Evolutionary conservation across 92 coral and sea anemone genomes (phyloP).

Genomic region (Bergia puertoricense): DNA sequence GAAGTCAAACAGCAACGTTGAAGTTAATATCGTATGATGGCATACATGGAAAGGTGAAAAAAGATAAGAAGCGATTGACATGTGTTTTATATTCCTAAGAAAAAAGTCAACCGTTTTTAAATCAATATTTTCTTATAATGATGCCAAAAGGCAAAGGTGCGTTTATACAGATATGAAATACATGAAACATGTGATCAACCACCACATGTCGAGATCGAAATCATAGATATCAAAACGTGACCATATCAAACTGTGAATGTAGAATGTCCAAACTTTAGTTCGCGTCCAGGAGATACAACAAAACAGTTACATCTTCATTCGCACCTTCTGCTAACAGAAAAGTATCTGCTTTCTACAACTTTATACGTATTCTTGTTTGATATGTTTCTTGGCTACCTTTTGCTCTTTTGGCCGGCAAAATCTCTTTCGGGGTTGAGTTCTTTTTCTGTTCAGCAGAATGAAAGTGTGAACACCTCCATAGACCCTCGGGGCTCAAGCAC

Average conservation of each 20-base stretch:
- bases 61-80: not conserved
- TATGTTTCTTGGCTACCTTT: not conserved
- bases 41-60: not conserved
- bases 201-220: conserved; percentile 16
- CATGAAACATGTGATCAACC: conserved; percentile 14
- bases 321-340: no score
- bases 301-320: no score
- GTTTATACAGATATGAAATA: not conserved
- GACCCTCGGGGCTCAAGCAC: conserved; percentile 8
- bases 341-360: not conserved
- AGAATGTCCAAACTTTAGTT: not conserved
- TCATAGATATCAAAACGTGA: not conserved
- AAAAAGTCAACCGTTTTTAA: not conserved
- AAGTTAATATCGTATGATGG: not conserved
- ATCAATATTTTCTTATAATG: not conserved
- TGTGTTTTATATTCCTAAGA: not conserved
- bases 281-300: not conserved
- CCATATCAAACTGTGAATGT: not conserved
- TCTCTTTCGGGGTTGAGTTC: not conserved
- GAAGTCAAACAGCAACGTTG: not conserved
- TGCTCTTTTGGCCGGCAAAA: not conserved
- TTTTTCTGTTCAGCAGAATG: not conserved
- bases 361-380: not conserved
- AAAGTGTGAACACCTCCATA: not conserved
- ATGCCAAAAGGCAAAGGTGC: conserved; percentile 15